phyloP scores from a whole-genome alignment of 2,888 invertebrate genomes.

The Scaptomyza cyrtandrae region DNA sequence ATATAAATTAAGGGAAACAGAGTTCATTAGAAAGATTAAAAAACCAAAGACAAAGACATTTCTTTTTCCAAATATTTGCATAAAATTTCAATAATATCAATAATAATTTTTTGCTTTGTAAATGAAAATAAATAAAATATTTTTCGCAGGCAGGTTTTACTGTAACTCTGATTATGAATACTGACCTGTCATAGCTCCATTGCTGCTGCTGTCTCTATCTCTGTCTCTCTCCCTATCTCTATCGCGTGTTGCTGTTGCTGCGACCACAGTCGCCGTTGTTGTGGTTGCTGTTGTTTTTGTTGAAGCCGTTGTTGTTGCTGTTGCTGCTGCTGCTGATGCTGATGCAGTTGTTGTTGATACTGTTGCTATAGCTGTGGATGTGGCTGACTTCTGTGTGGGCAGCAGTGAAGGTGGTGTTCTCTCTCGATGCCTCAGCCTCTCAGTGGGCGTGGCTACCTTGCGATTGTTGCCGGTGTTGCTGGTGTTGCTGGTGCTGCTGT shows the following conservation, averaged over 20 bases:
- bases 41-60: too few species aligned
- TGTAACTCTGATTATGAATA: conserved; percentile 36
- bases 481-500: conserved; percentile 23
- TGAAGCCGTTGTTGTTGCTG: conserved; percentile 40
- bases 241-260: conserved; percentile 49
- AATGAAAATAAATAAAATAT: too few species aligned
- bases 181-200: conserved; percentile 82
- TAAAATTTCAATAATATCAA: too few species aligned
- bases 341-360: conserved; percentile 30
- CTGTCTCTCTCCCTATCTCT: conserved; percentile 64
- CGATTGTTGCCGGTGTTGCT: conserved; percentile 23
- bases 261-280: conserved; percentile 42
- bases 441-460: conserved; percentile 52
- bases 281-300: conserved; percentile 43
- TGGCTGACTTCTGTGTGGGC: conserved; percentile 53
- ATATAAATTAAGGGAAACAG: too few species aligned
- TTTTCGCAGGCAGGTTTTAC: conserved; percentile 5
- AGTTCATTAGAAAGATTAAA: too few species aligned
- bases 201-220: conserved; percentile 60
- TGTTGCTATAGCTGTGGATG: conserved; percentile 33
- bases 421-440: conserved; percentile 46
- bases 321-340: conserved; percentile 21
- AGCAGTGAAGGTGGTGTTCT: conserved; percentile 63
- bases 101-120: too few species aligned
- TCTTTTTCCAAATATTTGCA: too few species aligned